Percentiles rank a stretch among this genome's conserved stretches.
phyloP scores from a whole-genome alignment of 2,888 invertebrate species.

The Plagiodera versicolora region DNA sequence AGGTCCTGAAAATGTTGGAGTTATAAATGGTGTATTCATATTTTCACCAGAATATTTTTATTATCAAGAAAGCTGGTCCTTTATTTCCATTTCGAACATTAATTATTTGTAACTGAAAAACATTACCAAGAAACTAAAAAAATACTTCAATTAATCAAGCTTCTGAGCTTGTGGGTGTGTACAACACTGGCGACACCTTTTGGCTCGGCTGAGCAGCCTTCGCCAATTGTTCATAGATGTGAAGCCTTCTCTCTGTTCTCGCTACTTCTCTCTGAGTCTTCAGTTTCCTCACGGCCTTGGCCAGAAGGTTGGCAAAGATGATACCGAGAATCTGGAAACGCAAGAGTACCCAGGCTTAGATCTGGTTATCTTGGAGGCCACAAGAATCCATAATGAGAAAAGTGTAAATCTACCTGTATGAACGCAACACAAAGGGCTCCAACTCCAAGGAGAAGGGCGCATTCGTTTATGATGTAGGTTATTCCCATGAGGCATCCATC shows the following conservation, averaged over 20 bases:
- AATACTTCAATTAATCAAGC: no score
- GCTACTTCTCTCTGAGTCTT: slow-evolving; percentile 73
- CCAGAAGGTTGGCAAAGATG: slow-evolving; percentile 85
- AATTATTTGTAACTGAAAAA: no score
- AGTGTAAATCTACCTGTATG: slow-evolving; percentile 65
- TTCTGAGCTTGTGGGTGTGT: slow-evolving; percentile 38
- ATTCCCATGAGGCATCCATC: slow-evolving; percentile 38
- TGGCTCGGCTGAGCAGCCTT: slow-evolving; percentile 35
- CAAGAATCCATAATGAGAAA: no score
- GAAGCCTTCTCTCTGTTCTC: slow-evolving; percentile 68
- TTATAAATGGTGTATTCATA: not conserved
- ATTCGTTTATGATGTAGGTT: slow-evolving; percentile 40
- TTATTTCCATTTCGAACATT: no score
- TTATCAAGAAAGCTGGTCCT: no score
- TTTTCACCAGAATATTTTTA: not conserved
- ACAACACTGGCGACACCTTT: slow-evolving; percentile 44
- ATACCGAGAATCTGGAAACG: slow-evolving; percentile 75
- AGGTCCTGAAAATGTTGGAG: not conserved
- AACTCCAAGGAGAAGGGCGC: slow-evolving; percentile 71
- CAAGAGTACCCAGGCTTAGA: no score
- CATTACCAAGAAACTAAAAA: no score
- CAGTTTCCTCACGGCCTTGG: slow-evolving; percentile 78
- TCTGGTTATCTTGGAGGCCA: no score
- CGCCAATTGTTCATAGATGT: slow-evolving; percentile 49
- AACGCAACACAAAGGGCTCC: slow-evolving; percentile 79